Evolutionary conservation across 2,113 vertebrate species (phyloP).

Genomic region (Tringa solitaria): DNA sequence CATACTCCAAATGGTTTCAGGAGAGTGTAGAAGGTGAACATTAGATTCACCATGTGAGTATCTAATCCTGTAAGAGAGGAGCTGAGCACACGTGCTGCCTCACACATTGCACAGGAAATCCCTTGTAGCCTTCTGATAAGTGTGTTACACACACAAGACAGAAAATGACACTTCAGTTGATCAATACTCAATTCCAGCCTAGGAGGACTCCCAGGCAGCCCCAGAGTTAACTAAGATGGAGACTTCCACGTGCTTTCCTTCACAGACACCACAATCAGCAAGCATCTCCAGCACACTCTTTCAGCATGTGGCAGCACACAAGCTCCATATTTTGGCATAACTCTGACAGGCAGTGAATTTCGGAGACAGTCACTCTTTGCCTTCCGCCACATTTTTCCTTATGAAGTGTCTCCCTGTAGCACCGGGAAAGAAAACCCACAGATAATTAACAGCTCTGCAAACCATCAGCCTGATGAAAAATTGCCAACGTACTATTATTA

Average conservation of each 20-base stretch:
- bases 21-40: neutral
- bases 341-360: neutral
- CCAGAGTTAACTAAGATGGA: neutral
- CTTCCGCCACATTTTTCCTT: neutral
- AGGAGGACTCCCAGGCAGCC: neutral
- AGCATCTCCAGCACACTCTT: neutral
- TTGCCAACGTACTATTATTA: neutral
- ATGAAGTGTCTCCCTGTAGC: neutral
- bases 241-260: neutral
- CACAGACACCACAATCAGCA: neutral
- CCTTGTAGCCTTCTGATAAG: neutral
- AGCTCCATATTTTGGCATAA: neutral
- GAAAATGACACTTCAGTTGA: neutral
- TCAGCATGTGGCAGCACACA: neutral
- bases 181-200: neutral
- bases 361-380: neutral
- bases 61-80: neutral
- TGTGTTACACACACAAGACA: neutral
- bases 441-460: neutral
- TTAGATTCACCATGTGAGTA: neutral
- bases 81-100: neutral
- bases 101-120: accelerated
- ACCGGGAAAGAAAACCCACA: neutral
- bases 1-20: neutral
- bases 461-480: neutral